Base-by-base conservation (phyloP, 2,113 vertebrate genomes). In the Colistium nudipinnis region DNA sequence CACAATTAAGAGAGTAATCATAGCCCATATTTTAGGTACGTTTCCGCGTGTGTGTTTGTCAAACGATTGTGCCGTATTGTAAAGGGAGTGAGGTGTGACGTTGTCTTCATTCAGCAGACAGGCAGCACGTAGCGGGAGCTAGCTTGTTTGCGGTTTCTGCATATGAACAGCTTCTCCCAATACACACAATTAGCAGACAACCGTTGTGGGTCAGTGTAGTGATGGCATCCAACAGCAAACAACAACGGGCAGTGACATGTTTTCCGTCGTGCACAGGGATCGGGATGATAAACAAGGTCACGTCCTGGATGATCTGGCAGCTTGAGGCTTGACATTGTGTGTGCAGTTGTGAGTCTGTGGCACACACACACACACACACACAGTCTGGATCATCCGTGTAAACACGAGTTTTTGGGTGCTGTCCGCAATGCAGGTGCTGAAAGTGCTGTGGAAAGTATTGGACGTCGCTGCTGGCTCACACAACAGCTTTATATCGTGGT, bases 351-450 rank as follows among this genome's bases (percentile, higher is more conserved):
- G 54, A 47, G 31, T 20, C 43, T 35, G 25, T 45, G 33, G 64
- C 54, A 9, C 10, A 6, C 3, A 8, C 44, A 45, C 3, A 63
- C 28, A 62, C 54, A 9, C 10, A 6, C 3, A 8, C 44, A 45
- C 3, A 63, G 62, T 28, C 22, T 11, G 41, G 22, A 65, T 30
- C 61, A 35, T 62, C 53, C 28, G 20, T 70, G 22, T 44, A 35
- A 45, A 19, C 12, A 16, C 45, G 30, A 54, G 41, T 49, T 65
- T 55, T 8, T 27, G 62, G 86, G 82, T 90, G 85, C 91, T 91
- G 88, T 93, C 92, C 93, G 92, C 93, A 93, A 88, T 93, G 93
- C 93, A 91, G 93, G 90, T 93, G 89, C 89, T 88, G 89, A 63
- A 76, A 80, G 74, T 64, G 54, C 70, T 10, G 60, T 48, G 55